Evolutionary conservation across 1,140 invertebrate species (phyloP), one percentile per base, ranked within the genome.

Genomic region (Bombus vancouverensis): DNA sequence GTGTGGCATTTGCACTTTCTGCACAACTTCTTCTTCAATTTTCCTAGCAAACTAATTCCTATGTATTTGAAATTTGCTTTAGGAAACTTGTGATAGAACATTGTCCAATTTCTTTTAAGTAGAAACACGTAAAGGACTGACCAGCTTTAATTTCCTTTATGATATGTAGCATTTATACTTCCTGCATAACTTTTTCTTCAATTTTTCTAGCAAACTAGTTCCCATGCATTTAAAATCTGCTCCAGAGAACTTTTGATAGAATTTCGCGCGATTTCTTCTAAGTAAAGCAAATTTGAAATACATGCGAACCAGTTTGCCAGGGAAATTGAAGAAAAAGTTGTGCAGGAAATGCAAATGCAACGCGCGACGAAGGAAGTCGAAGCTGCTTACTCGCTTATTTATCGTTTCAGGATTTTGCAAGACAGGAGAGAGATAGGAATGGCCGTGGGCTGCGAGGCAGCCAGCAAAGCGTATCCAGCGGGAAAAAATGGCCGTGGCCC

Each of bases 401-500:
- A 59, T 42, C 39, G 59, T 70, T 78, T 12, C 18, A 84, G 47
- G 32, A 83, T 90, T 83, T 28, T 75, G 42, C 89, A 85, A 83
- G 78, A 76, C 81, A 70, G 65, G 59, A 80, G 76, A 76, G 79
- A 73, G 39, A 66, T 32, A 79, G 88, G 59, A 81, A 6, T 72
- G 68, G 66, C 73, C 68, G 90, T 73, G 62, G 65, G 83, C 80
- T 83, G 72, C 71, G 72, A 76, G 83, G 86, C 87, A 83, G 65
- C 65, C 83, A 83, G 83, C 76, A 75, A 88, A 85, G 53, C 76
- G 82, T 87, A 90, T 88, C 81, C 76, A 70, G 87, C 75, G 83
- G 70, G 85, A 78, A 91, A 89, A 82, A 72, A 89, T 90, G 82
- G 81, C 88, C 89, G 83, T 88, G 91, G 92, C 89, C 90, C 89